A percentile compares a stretch with the other conserved stretches of the same genome.
These are phyloP conservation scores for Gonocerus acuteangulatus DNA, from an alignment of 2,888 invertebrate species.

Conservation along the genomic window DNA sequence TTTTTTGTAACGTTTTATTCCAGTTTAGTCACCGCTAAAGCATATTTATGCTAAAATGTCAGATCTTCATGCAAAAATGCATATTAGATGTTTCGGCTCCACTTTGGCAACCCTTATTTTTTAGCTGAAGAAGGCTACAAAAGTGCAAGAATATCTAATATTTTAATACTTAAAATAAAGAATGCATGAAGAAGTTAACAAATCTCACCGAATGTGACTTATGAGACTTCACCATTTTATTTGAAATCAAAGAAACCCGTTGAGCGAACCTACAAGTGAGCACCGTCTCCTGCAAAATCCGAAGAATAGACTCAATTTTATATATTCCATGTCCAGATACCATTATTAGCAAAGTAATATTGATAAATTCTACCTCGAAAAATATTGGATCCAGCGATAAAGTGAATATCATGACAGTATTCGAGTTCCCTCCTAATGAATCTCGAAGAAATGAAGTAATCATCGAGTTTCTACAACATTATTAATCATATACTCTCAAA, in stretches of 20 bases:
- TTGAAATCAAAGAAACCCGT: slow-evolving; percentile 47
- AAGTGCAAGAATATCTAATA: no score
- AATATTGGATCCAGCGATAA: slow-evolving; percentile 42
- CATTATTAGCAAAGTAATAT: background rate
- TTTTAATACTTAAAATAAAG: no score
- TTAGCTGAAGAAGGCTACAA: no score
- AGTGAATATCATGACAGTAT: slow-evolving; percentile 51
- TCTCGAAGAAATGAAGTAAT: slow-evolving; percentile 50
- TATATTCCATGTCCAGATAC: background rate
- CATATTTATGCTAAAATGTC: no score
- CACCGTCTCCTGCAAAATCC: slow-evolving; percentile 46
- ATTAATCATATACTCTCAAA: no score
- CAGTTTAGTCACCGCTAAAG: no score
- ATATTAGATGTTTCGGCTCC: no score
- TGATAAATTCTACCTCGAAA: slow-evolving; percentile 39
- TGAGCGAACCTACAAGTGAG: slow-evolving; percentile 52
- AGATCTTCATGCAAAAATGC: no score
- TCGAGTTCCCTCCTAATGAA: slow-evolving; percentile 50
- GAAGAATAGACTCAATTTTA: background rate
- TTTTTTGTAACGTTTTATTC: no score
- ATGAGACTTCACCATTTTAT: slow-evolving; percentile 36
- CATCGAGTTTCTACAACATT: slow-evolving; percentile 46
- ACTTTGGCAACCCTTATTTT: no score
- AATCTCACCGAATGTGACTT: background rate
- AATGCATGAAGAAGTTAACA: no score